Evolutionary conservation across 2,797 vertebrate genomes (phyloP).

Genomic region (Cyprinella venusta): DNA sequence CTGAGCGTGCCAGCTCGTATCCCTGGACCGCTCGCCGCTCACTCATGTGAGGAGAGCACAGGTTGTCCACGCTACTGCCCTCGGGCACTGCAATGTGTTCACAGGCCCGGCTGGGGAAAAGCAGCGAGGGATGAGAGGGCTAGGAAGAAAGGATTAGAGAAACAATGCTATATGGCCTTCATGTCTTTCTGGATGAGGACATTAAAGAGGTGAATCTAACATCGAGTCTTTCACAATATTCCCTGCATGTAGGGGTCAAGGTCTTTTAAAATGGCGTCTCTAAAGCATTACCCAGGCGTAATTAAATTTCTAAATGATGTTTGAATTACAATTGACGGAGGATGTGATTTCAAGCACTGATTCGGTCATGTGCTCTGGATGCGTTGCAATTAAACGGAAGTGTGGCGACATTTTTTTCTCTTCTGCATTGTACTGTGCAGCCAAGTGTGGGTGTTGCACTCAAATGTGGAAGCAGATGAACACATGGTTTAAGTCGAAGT

Average conservation of each 20-base stretch:
- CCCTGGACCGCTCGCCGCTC: slow-evolving; percentile 75
- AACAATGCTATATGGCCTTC: slow-evolving; percentile 74
- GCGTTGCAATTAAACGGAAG: neutral
- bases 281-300: neutral
- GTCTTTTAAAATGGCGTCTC: slow-evolving; percentile 10
- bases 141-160: slow-evolving; percentile 69
- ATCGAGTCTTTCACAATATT: neutral
- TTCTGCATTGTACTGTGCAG: neutral
- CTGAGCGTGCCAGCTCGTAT: slow-evolving; percentile 79
- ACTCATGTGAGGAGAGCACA: slow-evolving; percentile 81
- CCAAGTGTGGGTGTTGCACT: neutral
- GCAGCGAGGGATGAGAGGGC: slow-evolving; percentile 40
- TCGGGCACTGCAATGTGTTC: slow-evolving; percentile 83
- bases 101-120: slow-evolving; percentile 70
- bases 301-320: neutral
- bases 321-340: neutral
- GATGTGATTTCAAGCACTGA: neutral
- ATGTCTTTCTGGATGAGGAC: slow-evolving; percentile 33
- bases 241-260: neutral
- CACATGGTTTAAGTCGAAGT: neutral
- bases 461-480: neutral
- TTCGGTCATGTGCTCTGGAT: neutral
- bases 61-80: slow-evolving; percentile 81
- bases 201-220: slow-evolving; percentile 36
- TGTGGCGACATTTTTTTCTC: neutral